Percentiles rank a stretch among this genome's conserved stretches.
Conservation (phyloP, 2,113 vertebrate genomes). For the Tupaia chinensis region DNA sequence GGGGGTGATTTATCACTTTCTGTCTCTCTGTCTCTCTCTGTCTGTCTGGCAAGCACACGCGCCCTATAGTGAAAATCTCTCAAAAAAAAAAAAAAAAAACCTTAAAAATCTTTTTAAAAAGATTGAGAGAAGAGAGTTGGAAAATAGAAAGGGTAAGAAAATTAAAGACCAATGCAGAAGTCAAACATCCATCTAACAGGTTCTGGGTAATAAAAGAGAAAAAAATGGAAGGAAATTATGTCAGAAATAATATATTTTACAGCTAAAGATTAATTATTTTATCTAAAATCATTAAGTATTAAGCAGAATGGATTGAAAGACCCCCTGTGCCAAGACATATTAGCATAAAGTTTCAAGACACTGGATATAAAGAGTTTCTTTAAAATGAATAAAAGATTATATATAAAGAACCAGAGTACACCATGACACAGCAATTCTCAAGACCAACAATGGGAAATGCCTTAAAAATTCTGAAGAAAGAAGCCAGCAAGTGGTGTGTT, state of each 20-base stretch:
- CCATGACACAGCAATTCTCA: neutral
- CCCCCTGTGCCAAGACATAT: neutral
- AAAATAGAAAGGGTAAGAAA: neutral
- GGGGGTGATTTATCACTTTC: no score
- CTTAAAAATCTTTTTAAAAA: neutral
- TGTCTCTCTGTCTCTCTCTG: no score
- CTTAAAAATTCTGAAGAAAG: neutral
- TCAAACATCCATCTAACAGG: neutral
- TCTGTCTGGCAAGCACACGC: no score
- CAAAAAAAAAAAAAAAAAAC: no score
- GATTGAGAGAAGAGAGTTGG: neutral
- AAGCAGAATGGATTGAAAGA: neutral
- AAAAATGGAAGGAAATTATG: neutral
- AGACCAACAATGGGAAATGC: neutral
- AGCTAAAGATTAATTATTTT: neutral
- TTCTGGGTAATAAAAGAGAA: neutral
- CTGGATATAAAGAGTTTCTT: neutral
- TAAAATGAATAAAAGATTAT: neutral
- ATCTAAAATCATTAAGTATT: neutral
- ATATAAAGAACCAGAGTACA: neutral
- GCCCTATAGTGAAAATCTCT: no score
- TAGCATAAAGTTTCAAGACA: neutral
- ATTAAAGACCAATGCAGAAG: neutral
- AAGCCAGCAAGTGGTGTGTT: no score
- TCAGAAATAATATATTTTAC: conserved; percentile 27